Conservation (phyloP, 2,113 vertebrate species). For the Oostethus manadensis region DNA sequence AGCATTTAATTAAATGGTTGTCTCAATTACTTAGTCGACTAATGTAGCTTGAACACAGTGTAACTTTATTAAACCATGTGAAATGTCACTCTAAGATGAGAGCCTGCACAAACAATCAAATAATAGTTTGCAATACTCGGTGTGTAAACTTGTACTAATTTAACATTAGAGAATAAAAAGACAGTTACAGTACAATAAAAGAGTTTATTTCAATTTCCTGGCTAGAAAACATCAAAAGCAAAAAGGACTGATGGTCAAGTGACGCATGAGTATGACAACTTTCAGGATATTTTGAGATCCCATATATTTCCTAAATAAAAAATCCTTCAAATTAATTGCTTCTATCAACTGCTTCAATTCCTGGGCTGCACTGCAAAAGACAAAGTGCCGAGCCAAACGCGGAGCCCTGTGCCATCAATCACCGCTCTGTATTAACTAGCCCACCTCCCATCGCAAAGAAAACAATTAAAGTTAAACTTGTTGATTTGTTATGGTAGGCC, state of each 20-base stretch:
- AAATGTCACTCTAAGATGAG: conserved; percentile 25
- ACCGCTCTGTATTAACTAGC: conserved; percentile 68
- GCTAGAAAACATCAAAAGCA: neutral
- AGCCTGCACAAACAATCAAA: conserved; percentile 13
- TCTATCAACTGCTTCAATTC: conserved; percentile 70
- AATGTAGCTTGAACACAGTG: conserved; percentile 59
- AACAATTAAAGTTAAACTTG: conserved; percentile 79
- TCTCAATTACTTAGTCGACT: conserved; percentile 67
- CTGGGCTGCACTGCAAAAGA: conserved; percentile 65
- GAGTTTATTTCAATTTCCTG: neutral
- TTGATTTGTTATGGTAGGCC: conserved; percentile 70
- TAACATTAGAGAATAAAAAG: conserved; percentile 1
- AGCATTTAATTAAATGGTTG: conserved; percentile 68
- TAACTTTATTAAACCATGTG: conserved; percentile 58
- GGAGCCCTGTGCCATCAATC: conserved; percentile 69
- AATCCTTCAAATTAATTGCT: conserved; percentile 64
- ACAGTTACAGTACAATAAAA: neutral
- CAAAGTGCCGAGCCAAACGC: conserved; percentile 69
- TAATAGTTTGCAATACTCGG: neutral
- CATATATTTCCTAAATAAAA: conserved; percentile 41
- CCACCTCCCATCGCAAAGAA: conserved; percentile 68
- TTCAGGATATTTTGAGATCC: conserved; percentile 36
- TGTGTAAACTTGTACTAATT: conserved; percentile 7
- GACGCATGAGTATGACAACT: conserved; percentile 15
- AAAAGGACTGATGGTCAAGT: neutral